Percentiles rank a stretch among this genome's conserved stretches.
Conservation (phyloP, 2,797 vertebrate species). For the Dermochelys coriacea region DNA sequence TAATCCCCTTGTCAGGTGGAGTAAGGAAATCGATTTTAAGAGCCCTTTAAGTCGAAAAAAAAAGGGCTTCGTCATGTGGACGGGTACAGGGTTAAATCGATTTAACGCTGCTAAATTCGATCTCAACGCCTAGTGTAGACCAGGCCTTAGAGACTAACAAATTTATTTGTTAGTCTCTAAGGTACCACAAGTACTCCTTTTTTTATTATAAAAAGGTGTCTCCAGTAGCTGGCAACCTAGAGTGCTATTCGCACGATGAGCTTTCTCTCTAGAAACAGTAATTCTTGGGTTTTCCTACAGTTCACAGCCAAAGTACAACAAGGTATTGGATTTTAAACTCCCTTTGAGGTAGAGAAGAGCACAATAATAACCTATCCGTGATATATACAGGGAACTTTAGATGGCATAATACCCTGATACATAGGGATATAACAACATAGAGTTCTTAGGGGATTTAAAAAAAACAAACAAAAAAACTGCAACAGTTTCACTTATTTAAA, state of each 20-base stretch:
- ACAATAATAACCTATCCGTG: not conserved
- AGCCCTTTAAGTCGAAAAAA: too few relatives aligned
- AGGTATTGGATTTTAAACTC: not conserved
- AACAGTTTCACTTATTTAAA: not conserved
- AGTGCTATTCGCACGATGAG: not conserved
- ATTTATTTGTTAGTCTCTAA: too few relatives aligned
- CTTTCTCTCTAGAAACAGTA: not conserved
- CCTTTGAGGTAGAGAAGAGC: not conserved
- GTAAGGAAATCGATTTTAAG: too few relatives aligned
- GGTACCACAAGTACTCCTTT: too few relatives aligned
- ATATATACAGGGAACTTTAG: not conserved
- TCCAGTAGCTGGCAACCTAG: not conserved
- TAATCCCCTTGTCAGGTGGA: too few relatives aligned
- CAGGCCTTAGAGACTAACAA: too few relatives aligned
- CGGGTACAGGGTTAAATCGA: too few relatives aligned
- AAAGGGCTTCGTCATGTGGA: too few relatives aligned
- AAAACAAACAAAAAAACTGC: not conserved
- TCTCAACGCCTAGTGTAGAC: too few relatives aligned
- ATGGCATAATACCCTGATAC: not conserved
- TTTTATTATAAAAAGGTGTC: not conserved
- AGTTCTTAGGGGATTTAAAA: not conserved
- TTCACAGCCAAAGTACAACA: not conserved
- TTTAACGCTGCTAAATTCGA: too few relatives aligned
- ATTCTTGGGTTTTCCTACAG: not conserved
- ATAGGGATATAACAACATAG: fast-evolving